phyloP scores from a whole-genome alignment of 1,140 invertebrate genomes.

The Dreissena rostriformis region DNA sequence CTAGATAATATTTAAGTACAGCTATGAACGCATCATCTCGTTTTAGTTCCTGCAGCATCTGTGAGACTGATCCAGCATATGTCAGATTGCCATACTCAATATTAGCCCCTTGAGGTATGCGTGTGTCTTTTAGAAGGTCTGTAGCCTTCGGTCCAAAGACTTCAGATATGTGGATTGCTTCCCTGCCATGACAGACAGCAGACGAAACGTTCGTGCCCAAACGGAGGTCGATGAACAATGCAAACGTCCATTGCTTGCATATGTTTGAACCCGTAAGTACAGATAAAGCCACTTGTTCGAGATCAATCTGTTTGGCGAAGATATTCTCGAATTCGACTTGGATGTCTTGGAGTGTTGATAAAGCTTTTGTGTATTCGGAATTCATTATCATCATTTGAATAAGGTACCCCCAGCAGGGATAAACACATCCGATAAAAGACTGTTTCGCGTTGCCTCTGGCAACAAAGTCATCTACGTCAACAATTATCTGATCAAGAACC shows the following conservation, averaged over 20 bases:
- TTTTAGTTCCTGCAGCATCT: neutral
- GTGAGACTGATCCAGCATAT: neutral
- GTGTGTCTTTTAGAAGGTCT: neutral
- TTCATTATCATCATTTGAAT: neutral
- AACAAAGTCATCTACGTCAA: too few species aligned
- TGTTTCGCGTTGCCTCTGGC: neutral
- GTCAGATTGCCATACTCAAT: conserved; percentile 6
- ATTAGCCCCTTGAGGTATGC: conserved; percentile 10
- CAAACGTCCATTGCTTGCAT: conserved; percentile 12
- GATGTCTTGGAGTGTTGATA: neutral
- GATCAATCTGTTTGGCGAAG: neutral
- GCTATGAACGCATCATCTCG: neutral
- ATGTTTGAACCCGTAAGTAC: neutral
- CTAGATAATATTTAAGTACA: conserved; percentile 14
- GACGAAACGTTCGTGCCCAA: neutral
- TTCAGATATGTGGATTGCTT: conserved; percentile 13
- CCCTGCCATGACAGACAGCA: neutral
- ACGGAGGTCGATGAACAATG: conserved; percentile 14
- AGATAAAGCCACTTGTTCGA: neutral
- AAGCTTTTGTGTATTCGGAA: neutral
- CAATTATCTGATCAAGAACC: too few species aligned
- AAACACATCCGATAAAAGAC: too few species aligned
- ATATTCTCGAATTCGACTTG: neutral
- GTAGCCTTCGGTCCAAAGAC: conserved; percentile 24
- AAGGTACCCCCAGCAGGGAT: neutral